phyloP scores from a whole-genome alignment of 2,113 vertebrate species.

The Pituophis catenifer region DNA sequence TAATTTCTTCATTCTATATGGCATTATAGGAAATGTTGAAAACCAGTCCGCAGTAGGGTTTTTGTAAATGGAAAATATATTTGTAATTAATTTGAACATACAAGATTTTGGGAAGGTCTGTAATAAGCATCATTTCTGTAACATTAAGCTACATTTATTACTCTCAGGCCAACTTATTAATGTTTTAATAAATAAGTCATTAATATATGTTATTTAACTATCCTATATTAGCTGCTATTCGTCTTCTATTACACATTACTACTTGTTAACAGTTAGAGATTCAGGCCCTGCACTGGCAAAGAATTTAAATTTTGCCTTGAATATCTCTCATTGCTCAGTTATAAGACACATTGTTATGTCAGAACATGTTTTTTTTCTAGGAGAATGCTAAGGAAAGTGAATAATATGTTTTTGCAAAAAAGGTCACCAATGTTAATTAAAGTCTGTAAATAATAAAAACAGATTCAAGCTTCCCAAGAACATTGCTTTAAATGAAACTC shows the following conservation, averaged over 20 bases:
- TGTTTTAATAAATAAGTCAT: constrained; percentile 75
- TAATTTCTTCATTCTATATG: constrained; percentile 67
- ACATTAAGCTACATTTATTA: constrained; percentile 70
- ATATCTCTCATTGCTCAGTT: fast-evolving
- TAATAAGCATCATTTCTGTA: constrained; percentile 68
- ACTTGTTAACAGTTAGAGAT: constrained; percentile 66
- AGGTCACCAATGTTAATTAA: not conserved
- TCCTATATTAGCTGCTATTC: constrained; percentile 70
- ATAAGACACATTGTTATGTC: not conserved
- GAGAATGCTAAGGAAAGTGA: not conserved
- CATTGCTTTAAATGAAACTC: not conserved
- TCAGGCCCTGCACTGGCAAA: constrained; percentile 49
- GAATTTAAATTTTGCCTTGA: not conserved
- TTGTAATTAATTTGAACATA: constrained; percentile 69
- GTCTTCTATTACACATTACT: constrained; percentile 72
- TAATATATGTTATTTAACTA: constrained; percentile 75
- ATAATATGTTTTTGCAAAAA: not conserved
- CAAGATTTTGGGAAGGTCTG: constrained; percentile 60
- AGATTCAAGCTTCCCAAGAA: not conserved
- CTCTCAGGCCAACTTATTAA: constrained; percentile 68
- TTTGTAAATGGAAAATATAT: constrained; percentile 64
- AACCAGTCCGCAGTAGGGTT: constrained; percentile 50
- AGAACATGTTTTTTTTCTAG: not conserved
- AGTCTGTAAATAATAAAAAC: not conserved
- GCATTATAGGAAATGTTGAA: constrained; percentile 63